A percentile compares a stretch with the other conserved stretches of the same genome.
Evolutionary conservation across 92 coral and sea anemone genomes (phyloP).

Genomic region (Hydrozoanthus gracilis): DNA sequence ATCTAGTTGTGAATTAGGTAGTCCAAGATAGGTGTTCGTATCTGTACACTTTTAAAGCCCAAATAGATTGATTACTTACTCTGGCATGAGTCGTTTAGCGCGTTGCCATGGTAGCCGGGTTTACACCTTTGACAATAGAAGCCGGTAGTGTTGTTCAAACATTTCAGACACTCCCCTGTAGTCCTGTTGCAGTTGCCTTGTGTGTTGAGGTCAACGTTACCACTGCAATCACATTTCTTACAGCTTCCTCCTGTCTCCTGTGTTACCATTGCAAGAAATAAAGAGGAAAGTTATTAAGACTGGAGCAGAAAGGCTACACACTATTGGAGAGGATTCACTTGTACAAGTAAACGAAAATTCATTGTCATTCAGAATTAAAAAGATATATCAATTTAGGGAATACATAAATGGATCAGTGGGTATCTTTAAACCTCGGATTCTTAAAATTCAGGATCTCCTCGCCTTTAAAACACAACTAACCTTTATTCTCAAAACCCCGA

Average conservation of each 20-base stretch:
- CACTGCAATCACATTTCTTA: constrained; percentile 72
- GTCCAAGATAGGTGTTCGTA: too few species aligned
- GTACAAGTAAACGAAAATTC: background rate
- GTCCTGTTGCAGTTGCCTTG: constrained; percentile 86
- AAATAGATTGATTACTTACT: constrained; percentile 55
- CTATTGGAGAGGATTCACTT: background rate
- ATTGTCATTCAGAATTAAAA: too few species aligned
- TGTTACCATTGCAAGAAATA: background rate
- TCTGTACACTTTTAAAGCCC: too few species aligned
- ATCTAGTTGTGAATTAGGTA: too few species aligned
- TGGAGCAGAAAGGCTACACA: too few species aligned
- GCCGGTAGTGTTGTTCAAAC: constrained; percentile 83
- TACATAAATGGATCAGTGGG: too few species aligned
- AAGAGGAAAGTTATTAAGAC: background rate
- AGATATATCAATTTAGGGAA: too few species aligned
- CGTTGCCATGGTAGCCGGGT: constrained; percentile 86
- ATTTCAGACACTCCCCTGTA: constrained; percentile 88
- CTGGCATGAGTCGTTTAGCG: constrained; percentile 73
- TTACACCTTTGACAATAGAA: constrained; percentile 85
- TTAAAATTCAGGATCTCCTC: too few species aligned
- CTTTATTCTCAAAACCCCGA: too few species aligned
- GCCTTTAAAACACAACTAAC: too few species aligned
- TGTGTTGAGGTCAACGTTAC: constrained; percentile 58
- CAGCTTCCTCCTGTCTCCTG: constrained; percentile 76
- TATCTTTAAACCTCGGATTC: too few species aligned